Base-by-base conservation (phyloP, 2,888 invertebrate genomes). In the Pterobdella sp. region DNA sequence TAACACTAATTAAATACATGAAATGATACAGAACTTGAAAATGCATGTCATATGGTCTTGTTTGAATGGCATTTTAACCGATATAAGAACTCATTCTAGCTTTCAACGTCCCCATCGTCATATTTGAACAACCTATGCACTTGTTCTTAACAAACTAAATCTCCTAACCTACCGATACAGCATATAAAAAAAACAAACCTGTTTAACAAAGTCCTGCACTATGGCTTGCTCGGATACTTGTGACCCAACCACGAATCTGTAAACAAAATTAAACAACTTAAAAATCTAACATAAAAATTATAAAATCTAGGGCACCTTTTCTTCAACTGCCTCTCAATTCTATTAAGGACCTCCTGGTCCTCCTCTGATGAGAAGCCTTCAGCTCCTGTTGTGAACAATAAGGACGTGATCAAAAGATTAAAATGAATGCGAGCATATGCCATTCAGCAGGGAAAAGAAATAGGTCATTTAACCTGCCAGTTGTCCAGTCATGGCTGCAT, bases 341-440 rank as follows among this genome's bases (percentile, higher is more conserved):
- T 89, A 60, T 88, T 87, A 49, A 98, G 82, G 83, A 90, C 89
- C 81, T 96, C 94, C 80, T 93, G 92, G 83, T 98, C 96, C 83
- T 93, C 94, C 79, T 92, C 91, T 0, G 93, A 89, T 0, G 95
- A 94, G 82, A 97, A 98, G 10, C 97, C 98, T 87, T 98, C 97
- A n/a, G 92, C 94, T 66, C 94, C 93, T 91, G 35, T 26, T 22
- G 31, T 7, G 7, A n/a, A 63, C n/a, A n/a, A 34, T 67, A 10
- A 67, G 7, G 34, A n/a, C 32, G 35, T 14, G 10, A 64, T 64
- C 26, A 14, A 10, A 49, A 49, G n/a, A 18, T 18, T 49, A 18
- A 18, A 49, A 18, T n/a, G 52, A 18, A 49, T 49, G 14, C n/a
- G n/a, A 14, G 14, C 52, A 49, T 18, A 49, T 49, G 14, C n/a